Base-by-base conservation (phyloP, 2,888 invertebrate genomes). In the Platerodrilus igneus region DNA sequence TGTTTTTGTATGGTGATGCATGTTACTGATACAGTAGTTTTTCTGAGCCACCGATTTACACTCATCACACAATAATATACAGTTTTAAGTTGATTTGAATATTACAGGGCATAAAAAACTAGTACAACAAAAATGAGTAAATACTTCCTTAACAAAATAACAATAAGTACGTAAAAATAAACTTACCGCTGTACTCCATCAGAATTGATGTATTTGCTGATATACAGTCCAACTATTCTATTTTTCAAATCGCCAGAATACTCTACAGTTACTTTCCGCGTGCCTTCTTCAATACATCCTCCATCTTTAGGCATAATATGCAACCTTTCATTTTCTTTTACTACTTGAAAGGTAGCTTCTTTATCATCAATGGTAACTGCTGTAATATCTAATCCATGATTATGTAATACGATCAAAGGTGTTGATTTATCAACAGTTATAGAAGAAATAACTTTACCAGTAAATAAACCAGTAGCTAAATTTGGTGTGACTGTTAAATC, bases 181-280 rank as follows among this genome's bases (percentile, higher is more conserved):
- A 45, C 64, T 65, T 52, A 73, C 80, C 75, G 72, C 42, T 45
- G 67, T 6, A 56, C 50, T 4, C 64, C 64, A 13, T 57, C 48
- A 5, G 48, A 57, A 55, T 72, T 66, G 31, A 63, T 68, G 47
- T 86, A 80, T 4, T 69, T 72, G 41, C 86, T 86, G 49, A 75
- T 75, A 62, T 87, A 88, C 37, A 87, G 73, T 3, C 87, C 87
- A 37, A 83, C 78, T 55, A 86, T 81, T 48, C 78, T 77, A 45
- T 76, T 72, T 15, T 74, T 76, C 59, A 85, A 70, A 45, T 73
- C 72, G 0, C 86, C 86, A 44, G 67, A 65, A 56, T 81, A 88
- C 20, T 76, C 65, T 26, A 86, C 72, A 23, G 65, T 58, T 8
- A 86, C 59, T 8, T 67, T 64, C 57, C 80, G 79, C 35, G 65